A percentile compares a stretch with the other conserved stretches of the same genome.
Conservation (phyloP, 2,797 vertebrate species). For the Phylloscopus collybita region DNA sequence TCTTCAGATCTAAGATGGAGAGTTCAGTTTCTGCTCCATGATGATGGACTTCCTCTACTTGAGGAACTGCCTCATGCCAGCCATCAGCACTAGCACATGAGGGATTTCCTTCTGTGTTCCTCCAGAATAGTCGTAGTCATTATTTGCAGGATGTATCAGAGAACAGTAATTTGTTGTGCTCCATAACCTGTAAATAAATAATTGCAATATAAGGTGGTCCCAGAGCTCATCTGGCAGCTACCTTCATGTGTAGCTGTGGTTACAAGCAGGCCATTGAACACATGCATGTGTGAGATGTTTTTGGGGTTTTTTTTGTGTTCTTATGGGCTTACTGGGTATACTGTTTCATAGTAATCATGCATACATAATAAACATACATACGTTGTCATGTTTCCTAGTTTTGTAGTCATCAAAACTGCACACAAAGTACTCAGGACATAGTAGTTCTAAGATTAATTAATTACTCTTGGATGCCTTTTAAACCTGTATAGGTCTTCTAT, state of each 20-base stretch:
- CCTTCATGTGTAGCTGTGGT: neutral
- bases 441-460: neutral
- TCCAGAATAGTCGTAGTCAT: neutral
- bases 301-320: neutral
- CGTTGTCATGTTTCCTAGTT: neutral
- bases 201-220: neutral
- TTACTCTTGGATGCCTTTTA: neutral
- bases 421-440: neutral
- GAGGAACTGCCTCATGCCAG: neutral
- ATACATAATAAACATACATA: neutral
- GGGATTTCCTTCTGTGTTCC: neutral
- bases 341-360: neutral
- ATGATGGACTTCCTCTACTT: neutral
- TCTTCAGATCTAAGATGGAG: neutral
- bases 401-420: neutral
- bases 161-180: neutral
- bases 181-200: neutral
- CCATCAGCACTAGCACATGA: neutral
- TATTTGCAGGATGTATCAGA: neutral
- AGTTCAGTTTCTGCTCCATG: neutral
- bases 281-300: fast-evolving
- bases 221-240: neutral
- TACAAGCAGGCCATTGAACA: neutral
- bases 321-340: neutral
- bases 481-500: neutral